These are phyloP conservation scores for Ips nitidus DNA, from an alignment of 1,140 invertebrate species.

Conservation along the genomic window DNA sequence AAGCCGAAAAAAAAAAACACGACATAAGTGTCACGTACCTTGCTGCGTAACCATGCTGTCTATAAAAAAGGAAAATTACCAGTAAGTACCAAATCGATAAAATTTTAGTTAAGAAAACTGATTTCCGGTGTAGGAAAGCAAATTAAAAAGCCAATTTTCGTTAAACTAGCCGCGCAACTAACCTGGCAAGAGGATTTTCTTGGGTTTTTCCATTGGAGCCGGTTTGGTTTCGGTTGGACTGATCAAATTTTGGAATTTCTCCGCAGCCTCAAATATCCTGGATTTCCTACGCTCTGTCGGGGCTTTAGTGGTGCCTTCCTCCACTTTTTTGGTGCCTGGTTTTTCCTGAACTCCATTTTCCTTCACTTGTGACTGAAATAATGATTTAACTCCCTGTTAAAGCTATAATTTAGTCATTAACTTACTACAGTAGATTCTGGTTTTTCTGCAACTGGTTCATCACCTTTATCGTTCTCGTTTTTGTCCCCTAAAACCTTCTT, in stretches of 20 bases:
- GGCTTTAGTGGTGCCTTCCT: slow-evolving; percentile 34
- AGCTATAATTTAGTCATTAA: not conserved
- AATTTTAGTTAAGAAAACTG: not conserved
- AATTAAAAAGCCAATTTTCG: slow-evolving; percentile 5
- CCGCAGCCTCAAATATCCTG: slow-evolving; percentile 70
- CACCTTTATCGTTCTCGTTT: slow-evolving; percentile 49
- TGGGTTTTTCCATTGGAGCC: slow-evolving; percentile 64
- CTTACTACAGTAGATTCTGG: not conserved
- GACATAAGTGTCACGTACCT: slow-evolving; percentile 28
- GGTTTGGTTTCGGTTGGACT: slow-evolving; percentile 47
- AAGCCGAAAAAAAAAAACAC: slow-evolving; percentile 16
- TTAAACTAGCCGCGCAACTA: not conserved
- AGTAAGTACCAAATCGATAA: slow-evolving; percentile 5
- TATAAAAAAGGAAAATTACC: slow-evolving; percentile 29
- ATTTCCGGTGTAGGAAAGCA: not conserved
- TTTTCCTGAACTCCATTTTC: slow-evolving; percentile 40
- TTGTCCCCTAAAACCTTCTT: slow-evolving; percentile 50
- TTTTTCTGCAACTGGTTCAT: not conserved
- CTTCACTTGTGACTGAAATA: slow-evolving; percentile 14
- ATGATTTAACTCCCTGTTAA: slow-evolving; percentile 12
- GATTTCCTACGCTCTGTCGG: slow-evolving; percentile 62
- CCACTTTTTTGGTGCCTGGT: slow-evolving; percentile 46
- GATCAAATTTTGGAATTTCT: slow-evolving; percentile 68
- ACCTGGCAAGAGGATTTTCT: slow-evolving; percentile 77
- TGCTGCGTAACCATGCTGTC: slow-evolving; percentile 34